phyloP scores from a whole-genome alignment of 2,797 vertebrate species.

The Sebastes hopkinsi region DNA sequence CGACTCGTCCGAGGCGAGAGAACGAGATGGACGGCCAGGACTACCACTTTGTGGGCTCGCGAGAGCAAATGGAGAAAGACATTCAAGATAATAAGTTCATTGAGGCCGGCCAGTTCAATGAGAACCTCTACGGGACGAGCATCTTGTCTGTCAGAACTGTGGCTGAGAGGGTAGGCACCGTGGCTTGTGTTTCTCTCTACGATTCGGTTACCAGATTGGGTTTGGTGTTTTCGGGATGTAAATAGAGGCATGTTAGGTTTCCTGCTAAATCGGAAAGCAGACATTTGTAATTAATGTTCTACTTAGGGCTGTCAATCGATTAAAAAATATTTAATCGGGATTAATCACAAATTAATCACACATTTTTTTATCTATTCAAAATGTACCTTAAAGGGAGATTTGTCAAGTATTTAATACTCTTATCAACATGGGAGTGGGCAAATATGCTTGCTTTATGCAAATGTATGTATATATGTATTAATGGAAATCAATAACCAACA shows the following conservation, averaged over 20 bases:
- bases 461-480: no score
- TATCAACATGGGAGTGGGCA: no score
- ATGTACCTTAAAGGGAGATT: no score
- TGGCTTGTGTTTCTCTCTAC: background rate
- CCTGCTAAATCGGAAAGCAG: background rate
- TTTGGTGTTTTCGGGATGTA: background rate
- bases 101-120: conserved; percentile 98
- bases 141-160: conserved; percentile 97
- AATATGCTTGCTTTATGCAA: no score
- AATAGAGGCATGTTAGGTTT: background rate
- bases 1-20: conserved; percentile 93
- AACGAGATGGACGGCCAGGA: conserved; percentile 97
- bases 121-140: conserved; percentile 98
- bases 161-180: conserved; percentile 90
- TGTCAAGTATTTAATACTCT: no score
- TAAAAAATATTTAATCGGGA: no score
- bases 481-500: no score
- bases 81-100: conserved; percentile 99
- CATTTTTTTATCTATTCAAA: no score
- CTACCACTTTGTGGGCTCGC: conserved; percentile 95
- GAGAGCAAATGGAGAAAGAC: conserved; percentile 99
- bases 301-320: no score
- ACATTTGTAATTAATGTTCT: background rate
- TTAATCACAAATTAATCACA: no score
- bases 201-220: background rate